Evolutionary conservation across 2,888 invertebrate genomes (phyloP), one percentile per base, ranked within the genome.

Genomic region (Ochropleura plecta): DNA sequence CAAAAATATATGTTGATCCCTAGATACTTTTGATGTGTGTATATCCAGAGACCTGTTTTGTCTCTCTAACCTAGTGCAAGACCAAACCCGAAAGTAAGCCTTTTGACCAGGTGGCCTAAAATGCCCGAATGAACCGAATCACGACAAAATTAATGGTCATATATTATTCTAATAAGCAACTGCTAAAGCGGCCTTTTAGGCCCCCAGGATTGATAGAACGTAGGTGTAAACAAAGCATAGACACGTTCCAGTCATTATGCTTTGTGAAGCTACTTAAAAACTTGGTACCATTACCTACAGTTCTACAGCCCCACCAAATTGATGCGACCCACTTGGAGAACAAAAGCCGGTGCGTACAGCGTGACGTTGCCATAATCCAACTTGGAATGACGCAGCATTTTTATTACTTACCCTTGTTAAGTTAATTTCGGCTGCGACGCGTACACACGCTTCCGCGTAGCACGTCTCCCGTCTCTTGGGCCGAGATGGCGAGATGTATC

Each of bases 401-500:
- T 88, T 88, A 88, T 85, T 84, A 86, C 86, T 85, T 80, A 86
- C 79, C 83, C 88, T 90, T 90, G 90, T 92, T 90, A 90, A 91
- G 91, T 90, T 92, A 91, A 93, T 93, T 92, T 90, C 83, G 82
- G 87, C 86, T 87, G 84, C 75, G 82, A 90, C 89, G 93, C 70
- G 88, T 88, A 84, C 90, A 86, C 86, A 89, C 88, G 84, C 86
- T 91, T 90, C 89, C 90, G 90, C 90, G 87, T 89, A 82, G 87
- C 86, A 76, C 85, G 84, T 71, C 79, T 67, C 77, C 83, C 82
- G 85, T 88, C 86, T 87, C 86, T 80, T 84, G 89, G 88, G 86
- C 84, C 82, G 91, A 92, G 94, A 94, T 94, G 86, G 84, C 82
- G 91, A 92, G 94, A 94, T 94, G 93, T 92, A 91, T 90, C 94